phyloP scores from a whole-genome alignment of 2,113 vertebrate species.

The Prionailurus viverrinus region DNA sequence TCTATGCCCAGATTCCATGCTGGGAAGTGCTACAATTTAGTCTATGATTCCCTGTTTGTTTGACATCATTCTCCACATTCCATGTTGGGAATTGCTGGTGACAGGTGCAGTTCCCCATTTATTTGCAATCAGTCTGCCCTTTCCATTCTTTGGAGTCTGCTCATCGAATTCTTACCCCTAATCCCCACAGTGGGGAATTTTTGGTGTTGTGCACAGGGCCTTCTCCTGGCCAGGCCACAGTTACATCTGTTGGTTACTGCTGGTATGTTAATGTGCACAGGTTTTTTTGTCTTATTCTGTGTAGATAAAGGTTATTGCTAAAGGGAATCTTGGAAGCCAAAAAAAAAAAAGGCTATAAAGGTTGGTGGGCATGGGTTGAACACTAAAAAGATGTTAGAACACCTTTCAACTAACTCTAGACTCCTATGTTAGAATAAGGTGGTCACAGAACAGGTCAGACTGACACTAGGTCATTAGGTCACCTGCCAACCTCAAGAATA shows the following conservation, averaged over 20 bases:
- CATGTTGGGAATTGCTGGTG: background rate
- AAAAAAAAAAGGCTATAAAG: background rate
- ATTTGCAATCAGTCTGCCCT: too few species aligned
- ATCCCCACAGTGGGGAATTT: too few species aligned
- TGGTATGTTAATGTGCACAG: too few species aligned
- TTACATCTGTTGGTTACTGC: too few species aligned
- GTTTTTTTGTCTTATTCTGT: too few species aligned
- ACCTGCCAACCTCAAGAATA: too few species aligned
- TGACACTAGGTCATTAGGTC: background rate
- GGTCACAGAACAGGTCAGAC: background rate
- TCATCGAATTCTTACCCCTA: too few species aligned
- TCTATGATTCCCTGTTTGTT: background rate
- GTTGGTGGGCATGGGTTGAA: background rate
- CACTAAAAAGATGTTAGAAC: background rate
- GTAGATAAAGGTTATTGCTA: background rate
- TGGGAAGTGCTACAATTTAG: background rate
- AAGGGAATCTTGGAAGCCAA: background rate
- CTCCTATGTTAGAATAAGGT: background rate
- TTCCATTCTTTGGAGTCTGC: too few species aligned
- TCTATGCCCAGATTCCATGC: background rate
- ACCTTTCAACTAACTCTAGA: background rate
- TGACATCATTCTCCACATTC: background rate
- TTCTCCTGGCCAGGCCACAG: too few species aligned
- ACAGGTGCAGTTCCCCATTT: background rate
- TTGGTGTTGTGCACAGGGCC: too few species aligned